Base-by-base conservation (phyloP, 2,797 vertebrate genomes). In the Pipistrellus pipistrellus region DNA sequence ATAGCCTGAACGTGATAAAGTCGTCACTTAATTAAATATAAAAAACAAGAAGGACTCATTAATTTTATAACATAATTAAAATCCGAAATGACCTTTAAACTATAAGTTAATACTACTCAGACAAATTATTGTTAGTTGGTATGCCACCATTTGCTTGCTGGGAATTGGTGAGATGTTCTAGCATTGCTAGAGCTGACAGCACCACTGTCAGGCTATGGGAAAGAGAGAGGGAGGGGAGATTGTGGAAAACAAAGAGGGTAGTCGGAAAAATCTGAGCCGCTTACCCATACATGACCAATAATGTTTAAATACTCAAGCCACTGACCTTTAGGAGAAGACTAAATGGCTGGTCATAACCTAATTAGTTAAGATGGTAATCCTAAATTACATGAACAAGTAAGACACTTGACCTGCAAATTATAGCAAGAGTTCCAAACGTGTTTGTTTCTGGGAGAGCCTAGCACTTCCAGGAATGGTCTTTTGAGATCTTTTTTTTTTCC, bases 11-110 rank as follows among this genome's bases (percentile, higher is more conserved):
- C 41, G 59, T 23, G 18, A 76, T 55, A 76, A 84, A 69, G 44
- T 77, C 88, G 71, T 41, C 25, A 84, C 64, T 84, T 77, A 14
- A 94, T 77, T 94, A 95, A 88, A 81, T 82, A 38, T 73, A 66
- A 93, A 86, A 94, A 76, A 80, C 9, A 85, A 88, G 30, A 90
- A n/a, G 14, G 18, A 83, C 17, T 77, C 7, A 85, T 92, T 83
- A 57, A 93, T 93, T 90, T 92, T 88, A 85, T 90, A 91, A 51
- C 35, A 81, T 55, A 88, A 93, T 38, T 90, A 90, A 96, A 95
- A 80, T 85, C 35, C 64, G 66, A 82, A 92, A 66, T 91, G 93
- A 57, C 23, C 57, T 92, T 84, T 78, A n/a, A n/a, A n/a, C n/a
- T n/a, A 2, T 59, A 85, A 86, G 32, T 66, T 90, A 90, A 62